Conservation (phyloP, 2,113 vertebrate species). For the Cyphomyrus plagiostoma region DNA sequence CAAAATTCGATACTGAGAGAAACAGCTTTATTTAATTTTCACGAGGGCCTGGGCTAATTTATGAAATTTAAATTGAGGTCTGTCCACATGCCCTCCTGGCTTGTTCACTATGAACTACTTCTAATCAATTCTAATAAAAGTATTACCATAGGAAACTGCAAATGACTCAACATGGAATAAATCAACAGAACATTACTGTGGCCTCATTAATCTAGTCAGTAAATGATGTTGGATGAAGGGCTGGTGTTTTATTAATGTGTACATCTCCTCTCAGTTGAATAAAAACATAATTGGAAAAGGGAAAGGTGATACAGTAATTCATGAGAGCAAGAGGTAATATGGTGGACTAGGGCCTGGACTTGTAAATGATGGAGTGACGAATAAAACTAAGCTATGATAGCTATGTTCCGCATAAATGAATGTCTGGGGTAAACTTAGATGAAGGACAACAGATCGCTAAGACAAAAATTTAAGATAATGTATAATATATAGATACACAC, state of each 20-base stretch:
- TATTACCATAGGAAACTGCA: constrained; percentile 11
- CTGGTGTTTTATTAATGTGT: constrained; percentile 1
- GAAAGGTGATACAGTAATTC: neutral
- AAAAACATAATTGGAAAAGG: neutral
- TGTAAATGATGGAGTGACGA: neutral
- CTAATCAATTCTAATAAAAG: constrained; percentile 13
- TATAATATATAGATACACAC: neutral
- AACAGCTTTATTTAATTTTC: constrained; percentile 43
- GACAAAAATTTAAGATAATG: neutral
- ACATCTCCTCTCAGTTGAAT: neutral
- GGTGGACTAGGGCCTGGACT: neutral
- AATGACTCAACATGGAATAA: constrained; percentile 9
- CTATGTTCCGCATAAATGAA: neutral
- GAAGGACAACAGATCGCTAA: neutral
- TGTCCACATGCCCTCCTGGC: constrained; percentile 20
- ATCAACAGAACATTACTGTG: constrained; percentile 3
- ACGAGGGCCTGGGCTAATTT: constrained; percentile 34
- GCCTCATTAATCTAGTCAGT: neutral
- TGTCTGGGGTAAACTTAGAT: neutral
- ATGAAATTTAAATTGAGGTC: constrained; percentile 29
- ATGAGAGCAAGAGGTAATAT: neutral
- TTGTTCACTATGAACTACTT: neutral
- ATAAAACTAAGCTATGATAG: neutral
- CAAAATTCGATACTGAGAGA: neutral
- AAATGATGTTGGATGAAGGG: neutral